Evolutionary conservation across 1,140 invertebrate species (phyloP).

Genomic region (Trigoniulus corallinus): DNA sequence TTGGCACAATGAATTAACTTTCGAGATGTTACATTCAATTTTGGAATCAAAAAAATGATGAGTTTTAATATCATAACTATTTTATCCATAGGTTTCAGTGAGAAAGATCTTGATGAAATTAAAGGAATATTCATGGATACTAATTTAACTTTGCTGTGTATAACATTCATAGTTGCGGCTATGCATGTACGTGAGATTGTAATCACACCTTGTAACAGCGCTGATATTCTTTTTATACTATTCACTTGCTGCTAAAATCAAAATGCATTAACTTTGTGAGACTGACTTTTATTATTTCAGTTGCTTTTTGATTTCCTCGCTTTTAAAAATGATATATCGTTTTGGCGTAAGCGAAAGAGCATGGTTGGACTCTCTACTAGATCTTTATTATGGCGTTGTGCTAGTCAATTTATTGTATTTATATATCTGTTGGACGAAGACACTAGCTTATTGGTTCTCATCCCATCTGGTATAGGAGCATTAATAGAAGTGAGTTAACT

Average conservation of each 20-base stretch:
- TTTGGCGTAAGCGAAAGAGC: conserved; percentile 69
- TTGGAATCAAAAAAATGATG: no score
- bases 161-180: conserved; percentile 80
- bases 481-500: conserved; percentile 60
- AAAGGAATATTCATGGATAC: conserved; percentile 93
- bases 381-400: conserved; percentile 79
- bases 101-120: conserved; percentile 90
- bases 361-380: conserved; percentile 76
- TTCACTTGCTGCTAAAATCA: background rate
- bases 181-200: conserved; percentile 61
- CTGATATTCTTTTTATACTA: no score
- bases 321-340: conserved; percentile 94
- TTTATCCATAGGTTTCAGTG: conserved; percentile 51
- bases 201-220: background rate
- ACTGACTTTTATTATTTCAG: conserved; percentile 36
- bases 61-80: no score
- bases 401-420: conserved; percentile 86
- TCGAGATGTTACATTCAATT: background rate
- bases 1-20: background rate
- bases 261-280: background rate
- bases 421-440: conserved; percentile 84
- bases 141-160: conserved; percentile 77
- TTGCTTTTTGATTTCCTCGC: conserved; percentile 89
- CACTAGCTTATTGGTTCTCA: conserved; percentile 72
- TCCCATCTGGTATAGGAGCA: conserved; percentile 68